These are phyloP conservation scores for Litocranius walleri DNA, from an alignment of 2,113 vertebrate species.

Conservation along the genomic window DNA sequence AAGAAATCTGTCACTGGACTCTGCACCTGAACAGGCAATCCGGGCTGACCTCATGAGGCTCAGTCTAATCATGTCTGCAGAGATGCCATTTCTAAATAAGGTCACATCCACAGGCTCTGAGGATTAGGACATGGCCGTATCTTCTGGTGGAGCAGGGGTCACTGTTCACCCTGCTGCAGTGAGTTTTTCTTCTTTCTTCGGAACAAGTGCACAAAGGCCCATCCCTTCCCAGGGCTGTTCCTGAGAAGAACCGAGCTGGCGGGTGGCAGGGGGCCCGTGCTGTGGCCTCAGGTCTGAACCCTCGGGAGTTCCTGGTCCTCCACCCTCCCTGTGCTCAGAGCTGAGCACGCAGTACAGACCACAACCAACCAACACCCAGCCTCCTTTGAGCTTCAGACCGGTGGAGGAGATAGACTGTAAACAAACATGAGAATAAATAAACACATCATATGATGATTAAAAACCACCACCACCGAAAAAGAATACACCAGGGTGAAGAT, in stretches of 20 bases:
- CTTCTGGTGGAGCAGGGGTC: no score
- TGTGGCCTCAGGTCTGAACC: neutral
- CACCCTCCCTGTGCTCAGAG: neutral
- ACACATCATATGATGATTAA: neutral
- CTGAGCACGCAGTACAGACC: neutral
- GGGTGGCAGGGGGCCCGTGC: rapidly evolving
- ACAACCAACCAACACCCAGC: rapidly evolving
- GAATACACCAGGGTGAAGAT: neutral
- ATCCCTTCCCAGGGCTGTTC: neutral
- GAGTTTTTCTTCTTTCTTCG: neutral
- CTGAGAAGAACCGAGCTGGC: neutral
- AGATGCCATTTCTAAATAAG: neutral
- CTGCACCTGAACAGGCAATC: neutral
- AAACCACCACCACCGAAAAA: rapidly evolving
- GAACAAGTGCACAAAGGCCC: neutral
- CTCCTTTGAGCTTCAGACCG: neutral
- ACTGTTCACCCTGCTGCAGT: neutral
- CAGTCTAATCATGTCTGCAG: neutral
- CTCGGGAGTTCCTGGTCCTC: neutral
- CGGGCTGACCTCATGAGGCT: neutral
- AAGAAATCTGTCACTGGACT: neutral
- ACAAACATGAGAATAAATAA: neutral
- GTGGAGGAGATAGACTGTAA: neutral
- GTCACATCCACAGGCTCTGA: no score
- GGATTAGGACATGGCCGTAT: neutral